phyloP scores from a whole-genome alignment of 1,140 invertebrate genomes.

The Paraescarpia echinospica region DNA sequence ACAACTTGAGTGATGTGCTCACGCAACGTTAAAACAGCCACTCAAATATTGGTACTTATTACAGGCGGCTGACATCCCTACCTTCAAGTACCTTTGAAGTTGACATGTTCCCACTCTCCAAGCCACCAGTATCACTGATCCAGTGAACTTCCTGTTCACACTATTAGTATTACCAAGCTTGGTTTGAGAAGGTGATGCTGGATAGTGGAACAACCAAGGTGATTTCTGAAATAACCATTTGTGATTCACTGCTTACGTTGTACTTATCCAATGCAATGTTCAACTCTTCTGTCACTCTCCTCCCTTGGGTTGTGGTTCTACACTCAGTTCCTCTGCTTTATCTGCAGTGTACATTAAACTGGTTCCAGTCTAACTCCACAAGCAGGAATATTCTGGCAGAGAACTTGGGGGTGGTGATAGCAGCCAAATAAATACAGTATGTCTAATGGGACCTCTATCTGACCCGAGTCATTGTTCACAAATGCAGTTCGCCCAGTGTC shows the following conservation, averaged over 20 bases:
- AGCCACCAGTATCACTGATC: too few relatives aligned
- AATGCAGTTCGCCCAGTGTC: not conserved
- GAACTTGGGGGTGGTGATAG: not conserved
- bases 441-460: not conserved
- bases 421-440: not conserved
- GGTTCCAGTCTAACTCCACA: not conserved
- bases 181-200: too few relatives aligned
- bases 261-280: not conserved
- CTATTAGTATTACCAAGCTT: too few relatives aligned
- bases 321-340: not conserved
- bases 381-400: not conserved
- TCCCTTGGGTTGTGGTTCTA: not conserved
- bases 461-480: not conserved
- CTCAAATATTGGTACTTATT: too few relatives aligned
- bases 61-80: too few relatives aligned
- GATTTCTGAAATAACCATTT: too few relatives aligned
- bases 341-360: not conserved
- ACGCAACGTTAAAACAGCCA: too few relatives aligned
- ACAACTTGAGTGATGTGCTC: too few relatives aligned
- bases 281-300: not conserved
- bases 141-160: too few relatives aligned
- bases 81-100: too few relatives aligned
- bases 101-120: too few relatives aligned
- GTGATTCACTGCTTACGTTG: not conserved
- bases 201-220: too few relatives aligned